A percentile compares a stretch with the other conserved stretches of the same genome.
Conservation (phyloP, 1,140 invertebrate species). For the Calephelis virginiensis region DNA sequence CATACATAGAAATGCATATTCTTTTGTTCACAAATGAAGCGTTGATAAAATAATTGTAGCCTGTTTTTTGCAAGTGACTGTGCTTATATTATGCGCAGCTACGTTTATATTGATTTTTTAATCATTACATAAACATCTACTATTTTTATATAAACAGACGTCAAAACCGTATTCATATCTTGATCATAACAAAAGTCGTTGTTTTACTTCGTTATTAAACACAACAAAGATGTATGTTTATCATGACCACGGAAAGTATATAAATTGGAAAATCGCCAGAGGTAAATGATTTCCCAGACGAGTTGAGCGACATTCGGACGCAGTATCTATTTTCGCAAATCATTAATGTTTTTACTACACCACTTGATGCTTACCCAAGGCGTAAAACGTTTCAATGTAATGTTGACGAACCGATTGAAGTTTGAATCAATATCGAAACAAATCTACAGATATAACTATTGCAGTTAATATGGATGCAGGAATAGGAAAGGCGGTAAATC, state of each 20-base stretch:
- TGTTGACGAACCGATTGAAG: conserved; percentile 4
- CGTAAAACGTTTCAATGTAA: neutral
- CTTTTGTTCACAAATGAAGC: too few species aligned
- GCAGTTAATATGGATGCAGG: too few species aligned
- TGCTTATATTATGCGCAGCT: too few species aligned
- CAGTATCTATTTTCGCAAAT: conserved; percentile 59
- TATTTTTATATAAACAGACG: too few species aligned
- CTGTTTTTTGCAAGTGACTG: too few species aligned
- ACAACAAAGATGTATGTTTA: conserved; percentile 17
- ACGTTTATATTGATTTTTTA: too few species aligned
- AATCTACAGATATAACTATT: too few species aligned
- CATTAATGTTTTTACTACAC: conserved; percentile 40
- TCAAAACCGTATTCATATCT: neutral
- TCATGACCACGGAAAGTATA: conserved; percentile 47
- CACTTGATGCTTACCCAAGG: neutral
- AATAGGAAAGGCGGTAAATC: too few species aligned
- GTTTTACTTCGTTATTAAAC: conserved; percentile 10
- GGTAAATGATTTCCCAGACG: conserved; percentile 52
- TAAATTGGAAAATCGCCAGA: conserved; percentile 64
- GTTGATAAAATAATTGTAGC: too few species aligned
- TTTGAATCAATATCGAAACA: neutral
- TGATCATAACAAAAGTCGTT: conserved; percentile 7
- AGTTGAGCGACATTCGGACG: conserved; percentile 65
- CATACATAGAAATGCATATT: too few species aligned
- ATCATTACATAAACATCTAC: too few species aligned